Conservation (phyloP, 2,113 vertebrate genomes). For the Microcebus jonahi region DNA sequence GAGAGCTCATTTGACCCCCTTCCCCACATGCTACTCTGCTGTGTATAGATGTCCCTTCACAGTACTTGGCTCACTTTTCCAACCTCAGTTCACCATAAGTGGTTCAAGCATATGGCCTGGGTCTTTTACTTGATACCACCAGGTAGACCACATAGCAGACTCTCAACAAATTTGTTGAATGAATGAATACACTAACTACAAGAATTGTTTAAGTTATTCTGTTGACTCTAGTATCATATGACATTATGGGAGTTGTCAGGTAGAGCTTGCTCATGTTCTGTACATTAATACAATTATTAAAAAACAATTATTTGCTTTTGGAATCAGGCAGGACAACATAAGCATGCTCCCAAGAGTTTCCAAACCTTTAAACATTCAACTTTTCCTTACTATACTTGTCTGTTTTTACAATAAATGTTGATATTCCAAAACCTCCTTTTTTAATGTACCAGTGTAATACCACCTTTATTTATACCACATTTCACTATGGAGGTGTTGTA, state of each 20-base stretch:
- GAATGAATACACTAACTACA: not conserved
- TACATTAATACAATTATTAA: slow-evolving; percentile 17
- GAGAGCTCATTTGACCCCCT: not conserved
- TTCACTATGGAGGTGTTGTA: not conserved
- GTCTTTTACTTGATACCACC: not conserved
- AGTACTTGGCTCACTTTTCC: not conserved
- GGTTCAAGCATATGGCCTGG: not conserved
- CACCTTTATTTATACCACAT: not conserved
- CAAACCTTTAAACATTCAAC: not conserved
- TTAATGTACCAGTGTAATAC: not conserved
- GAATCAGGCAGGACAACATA: not conserved
- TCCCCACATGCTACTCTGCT: not conserved
- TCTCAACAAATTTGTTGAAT: not conserved
- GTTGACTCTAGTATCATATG: not conserved
- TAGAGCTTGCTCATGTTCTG: not conserved
- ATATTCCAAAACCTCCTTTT: not conserved
- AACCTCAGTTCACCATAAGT: not conserved
- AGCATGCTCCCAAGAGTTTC: not conserved
- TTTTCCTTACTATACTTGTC: slow-evolving; percentile 1
- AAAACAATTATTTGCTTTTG: slow-evolving; percentile 16
- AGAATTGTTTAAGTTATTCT: not conserved
- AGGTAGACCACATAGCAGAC: not conserved
- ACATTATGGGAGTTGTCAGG: not conserved
- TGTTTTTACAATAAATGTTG: not conserved
- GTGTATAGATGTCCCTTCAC: not conserved